Evolutionary conservation across 2,888 invertebrate genomes (phyloP).

Genomic region (Drosophila paranaensis): DNA sequence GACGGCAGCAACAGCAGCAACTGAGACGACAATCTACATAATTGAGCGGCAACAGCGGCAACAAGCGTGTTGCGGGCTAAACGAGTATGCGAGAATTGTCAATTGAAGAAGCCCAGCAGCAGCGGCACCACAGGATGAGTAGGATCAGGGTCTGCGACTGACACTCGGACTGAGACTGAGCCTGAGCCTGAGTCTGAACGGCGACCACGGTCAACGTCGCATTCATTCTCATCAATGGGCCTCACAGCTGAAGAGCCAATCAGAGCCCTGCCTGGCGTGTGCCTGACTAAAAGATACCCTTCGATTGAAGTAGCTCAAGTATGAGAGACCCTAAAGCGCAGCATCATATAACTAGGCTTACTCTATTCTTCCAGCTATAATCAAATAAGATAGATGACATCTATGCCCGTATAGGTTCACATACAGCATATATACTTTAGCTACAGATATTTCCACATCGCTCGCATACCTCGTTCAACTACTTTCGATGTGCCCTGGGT

Average conservation of each 20-base stretch:
- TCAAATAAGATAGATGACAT: too few species aligned
- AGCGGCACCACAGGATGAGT: slow-evolving; percentile 20
- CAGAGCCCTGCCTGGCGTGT: background rate
- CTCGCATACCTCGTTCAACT: background rate
- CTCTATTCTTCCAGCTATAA: too few species aligned
- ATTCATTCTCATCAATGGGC: slow-evolving; percentile 57
- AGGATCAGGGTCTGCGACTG: slow-evolving; percentile 11
- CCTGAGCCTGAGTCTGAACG: background rate
- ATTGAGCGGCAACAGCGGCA: slow-evolving; percentile 67
- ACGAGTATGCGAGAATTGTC: slow-evolving; percentile 74
- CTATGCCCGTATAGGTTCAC: too few species aligned
- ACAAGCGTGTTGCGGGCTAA: slow-evolving; percentile 69
- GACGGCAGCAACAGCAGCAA: slow-evolving; percentile 38
- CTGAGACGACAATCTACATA: slow-evolving; percentile 64
- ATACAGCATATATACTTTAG: background rate
- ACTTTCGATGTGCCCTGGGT: background rate
- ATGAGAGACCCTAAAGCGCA: too few species aligned
- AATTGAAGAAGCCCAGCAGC: slow-evolving; percentile 66
- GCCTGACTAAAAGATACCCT: background rate
- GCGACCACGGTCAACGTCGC: slow-evolving; percentile 21
- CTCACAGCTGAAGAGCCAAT: slow-evolving; percentile 3
- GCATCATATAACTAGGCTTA: too few species aligned
- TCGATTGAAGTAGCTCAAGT: too few species aligned
- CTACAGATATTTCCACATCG: background rate
- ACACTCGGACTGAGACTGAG: background rate